These are phyloP conservation scores for Ophion obscuratus DNA, from an alignment of 2,888 invertebrate species.

Conservation along the genomic window DNA sequence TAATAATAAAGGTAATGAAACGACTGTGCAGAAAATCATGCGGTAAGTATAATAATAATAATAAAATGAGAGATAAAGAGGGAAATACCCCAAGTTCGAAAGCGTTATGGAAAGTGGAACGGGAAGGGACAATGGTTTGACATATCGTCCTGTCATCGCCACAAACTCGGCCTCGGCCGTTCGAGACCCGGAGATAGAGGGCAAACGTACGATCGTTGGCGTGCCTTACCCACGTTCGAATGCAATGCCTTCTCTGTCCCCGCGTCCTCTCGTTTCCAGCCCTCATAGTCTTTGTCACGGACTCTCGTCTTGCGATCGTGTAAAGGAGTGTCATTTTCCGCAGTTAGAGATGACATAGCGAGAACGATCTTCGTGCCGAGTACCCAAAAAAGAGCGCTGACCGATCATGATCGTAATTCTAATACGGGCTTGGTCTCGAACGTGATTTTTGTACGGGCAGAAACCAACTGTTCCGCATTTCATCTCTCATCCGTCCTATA, in stretches of 20 bases:
- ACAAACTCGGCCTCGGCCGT: constrained; percentile 69
- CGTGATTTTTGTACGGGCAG: background rate
- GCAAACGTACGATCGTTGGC: constrained; percentile 68
- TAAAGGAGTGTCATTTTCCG: constrained; percentile 21
- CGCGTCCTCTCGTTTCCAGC: constrained; percentile 29
- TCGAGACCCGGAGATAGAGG: constrained; percentile 57
- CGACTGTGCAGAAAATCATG: no score
- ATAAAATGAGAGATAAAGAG: constrained; percentile 38
- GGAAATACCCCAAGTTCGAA: constrained; percentile 47
- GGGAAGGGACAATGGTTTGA: constrained; percentile 79
- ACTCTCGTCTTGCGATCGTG: constrained; percentile 11
- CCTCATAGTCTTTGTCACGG: background rate
- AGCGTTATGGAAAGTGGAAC: constrained; percentile 52
- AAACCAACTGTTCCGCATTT: background rate
- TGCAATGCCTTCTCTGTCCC: constrained; percentile 50
- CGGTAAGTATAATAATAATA: constrained; percentile 15
- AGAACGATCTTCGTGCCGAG: constrained; percentile 24
- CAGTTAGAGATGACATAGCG: constrained; percentile 16
- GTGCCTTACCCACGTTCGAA: constrained; percentile 71
- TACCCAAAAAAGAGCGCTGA: background rate
- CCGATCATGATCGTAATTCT: no score
- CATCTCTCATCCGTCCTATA: no score
- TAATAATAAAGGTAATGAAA: background rate
- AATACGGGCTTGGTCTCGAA: no score
- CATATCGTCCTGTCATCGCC: constrained; percentile 81